Percentiles rank a stretch among this genome's conserved stretches.
These are phyloP conservation scores for Drosophila bifasciata DNA, from an alignment of 1,140 invertebrate species.

Conservation along the genomic window DNA sequence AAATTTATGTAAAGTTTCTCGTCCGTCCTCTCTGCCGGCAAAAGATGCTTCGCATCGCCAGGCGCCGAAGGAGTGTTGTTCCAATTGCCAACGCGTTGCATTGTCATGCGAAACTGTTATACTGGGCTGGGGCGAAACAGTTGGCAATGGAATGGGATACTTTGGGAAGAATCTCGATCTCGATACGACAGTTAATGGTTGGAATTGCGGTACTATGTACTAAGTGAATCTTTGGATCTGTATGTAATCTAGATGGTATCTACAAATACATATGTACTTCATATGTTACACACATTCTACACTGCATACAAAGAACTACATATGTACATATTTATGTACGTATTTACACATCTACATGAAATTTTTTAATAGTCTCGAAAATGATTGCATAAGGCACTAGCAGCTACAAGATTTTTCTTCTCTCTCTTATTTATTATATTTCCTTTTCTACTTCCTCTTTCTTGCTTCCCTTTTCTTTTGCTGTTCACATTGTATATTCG, in stretches of 20 bases:
- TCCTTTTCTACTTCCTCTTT: constrained; percentile 35
- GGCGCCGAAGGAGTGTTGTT: constrained; percentile 18
- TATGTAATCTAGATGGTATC: no score
- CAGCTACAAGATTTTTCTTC: neutral
- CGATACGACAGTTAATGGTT: no score
- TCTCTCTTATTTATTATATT: constrained; percentile 20
- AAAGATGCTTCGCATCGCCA: no score
- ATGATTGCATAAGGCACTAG: no score
- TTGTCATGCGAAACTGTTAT: constrained; percentile 41
- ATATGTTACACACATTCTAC: no score
- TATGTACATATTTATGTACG: no score
- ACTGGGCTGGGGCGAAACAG: constrained; percentile 11
- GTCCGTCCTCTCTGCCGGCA: constrained; percentile 2
- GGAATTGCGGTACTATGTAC: no score
- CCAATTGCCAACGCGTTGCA: constrained; percentile 34
- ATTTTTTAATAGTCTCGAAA: no score
- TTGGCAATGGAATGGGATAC: constrained; percentile 28
- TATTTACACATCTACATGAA: neutral
- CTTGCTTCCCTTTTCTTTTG: neutral
- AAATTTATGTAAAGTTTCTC: constrained; percentile 69
- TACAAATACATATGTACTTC: no score
- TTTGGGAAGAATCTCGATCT: neutral
- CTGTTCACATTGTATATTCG: constrained; percentile 66
- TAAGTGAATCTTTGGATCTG: no score
- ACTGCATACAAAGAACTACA: no score